These are phyloP conservation scores for Tonatia bakeri DNA, from an alignment of 2,113 vertebrate genomes.

Conservation along the genomic window DNA sequence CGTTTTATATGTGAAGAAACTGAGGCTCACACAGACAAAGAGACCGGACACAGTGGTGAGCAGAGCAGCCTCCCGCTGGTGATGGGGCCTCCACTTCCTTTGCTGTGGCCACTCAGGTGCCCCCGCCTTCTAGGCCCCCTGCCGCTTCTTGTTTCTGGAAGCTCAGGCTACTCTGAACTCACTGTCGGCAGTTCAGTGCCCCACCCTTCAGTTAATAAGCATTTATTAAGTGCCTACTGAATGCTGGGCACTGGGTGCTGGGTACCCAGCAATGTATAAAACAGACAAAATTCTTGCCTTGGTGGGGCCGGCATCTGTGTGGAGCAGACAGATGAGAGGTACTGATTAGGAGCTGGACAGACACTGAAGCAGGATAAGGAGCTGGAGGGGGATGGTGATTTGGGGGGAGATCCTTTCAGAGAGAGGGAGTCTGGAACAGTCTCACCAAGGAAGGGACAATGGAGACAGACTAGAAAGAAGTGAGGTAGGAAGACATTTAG, in stretches of 20 bases:
- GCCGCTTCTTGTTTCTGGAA: background rate
- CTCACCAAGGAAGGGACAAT: background rate
- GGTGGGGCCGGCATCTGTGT: background rate
- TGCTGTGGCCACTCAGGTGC: background rate
- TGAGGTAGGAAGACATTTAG: background rate
- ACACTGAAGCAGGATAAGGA: background rate
- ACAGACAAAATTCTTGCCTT: background rate
- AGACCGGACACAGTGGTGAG: background rate
- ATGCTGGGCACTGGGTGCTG: background rate
- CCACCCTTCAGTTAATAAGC: background rate
- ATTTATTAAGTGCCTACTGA: background rate
- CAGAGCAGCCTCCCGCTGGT: background rate
- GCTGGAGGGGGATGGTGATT: background rate
- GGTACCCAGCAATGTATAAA: background rate
- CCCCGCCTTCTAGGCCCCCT: background rate
- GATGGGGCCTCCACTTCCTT: background rate
- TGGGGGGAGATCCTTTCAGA: background rate
- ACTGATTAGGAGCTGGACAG: background rate
- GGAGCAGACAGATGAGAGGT: background rate
- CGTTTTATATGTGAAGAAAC: background rate
- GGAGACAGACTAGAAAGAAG: background rate
- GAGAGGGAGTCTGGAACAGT: background rate
- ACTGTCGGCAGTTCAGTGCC: background rate
- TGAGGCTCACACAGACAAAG: background rate
- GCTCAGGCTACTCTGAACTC: background rate